These are phyloP conservation scores for Rutilus rutilus DNA, from an alignment of 2,113 vertebrate genomes.

Conservation along the genomic window DNA sequence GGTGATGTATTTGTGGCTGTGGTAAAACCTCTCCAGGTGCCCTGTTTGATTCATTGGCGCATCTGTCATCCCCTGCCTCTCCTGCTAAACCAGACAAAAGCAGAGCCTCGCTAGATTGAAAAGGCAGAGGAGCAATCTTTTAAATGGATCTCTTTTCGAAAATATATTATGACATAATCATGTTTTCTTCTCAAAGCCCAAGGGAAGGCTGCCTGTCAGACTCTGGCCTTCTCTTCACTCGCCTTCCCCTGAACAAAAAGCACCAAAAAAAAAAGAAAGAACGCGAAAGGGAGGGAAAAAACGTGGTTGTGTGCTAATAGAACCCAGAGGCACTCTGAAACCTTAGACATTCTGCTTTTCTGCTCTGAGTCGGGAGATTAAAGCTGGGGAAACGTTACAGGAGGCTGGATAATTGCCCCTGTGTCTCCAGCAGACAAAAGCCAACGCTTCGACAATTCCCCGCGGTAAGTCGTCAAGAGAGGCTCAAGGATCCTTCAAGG, in stretches of 20 bases:
- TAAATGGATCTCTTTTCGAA: constrained; percentile 78
- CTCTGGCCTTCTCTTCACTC: constrained; percentile 67
- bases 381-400: constrained; percentile 81
- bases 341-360: constrained; percentile 76
- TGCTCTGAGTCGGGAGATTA: constrained; percentile 79
- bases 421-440: constrained; percentile 77
- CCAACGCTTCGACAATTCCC: constrained; percentile 78
- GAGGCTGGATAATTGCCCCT: constrained; percentile 79
- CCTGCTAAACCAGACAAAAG: constrained; percentile 69
- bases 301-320: constrained; percentile 76
- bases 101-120: constrained; percentile 71
- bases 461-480: constrained; percentile 71
- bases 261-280: constrained; percentile 43
- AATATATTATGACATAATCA: constrained; percentile 83
- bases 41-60: constrained; percentile 67
- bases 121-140: constrained; percentile 74
- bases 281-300: constrained; percentile 19
- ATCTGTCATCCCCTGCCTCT: constrained; percentile 68
- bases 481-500: constrained; percentile 77
- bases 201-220: constrained; percentile 76
- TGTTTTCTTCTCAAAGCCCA: constrained; percentile 77
- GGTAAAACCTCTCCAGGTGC: constrained; percentile 64
- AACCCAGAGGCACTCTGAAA: constrained; percentile 80
- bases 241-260: constrained; percentile 73
- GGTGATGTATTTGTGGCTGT: constrained; percentile 52